Conservation (phyloP, 2,113 vertebrate genomes). For the Triplophysa rosa region DNA sequence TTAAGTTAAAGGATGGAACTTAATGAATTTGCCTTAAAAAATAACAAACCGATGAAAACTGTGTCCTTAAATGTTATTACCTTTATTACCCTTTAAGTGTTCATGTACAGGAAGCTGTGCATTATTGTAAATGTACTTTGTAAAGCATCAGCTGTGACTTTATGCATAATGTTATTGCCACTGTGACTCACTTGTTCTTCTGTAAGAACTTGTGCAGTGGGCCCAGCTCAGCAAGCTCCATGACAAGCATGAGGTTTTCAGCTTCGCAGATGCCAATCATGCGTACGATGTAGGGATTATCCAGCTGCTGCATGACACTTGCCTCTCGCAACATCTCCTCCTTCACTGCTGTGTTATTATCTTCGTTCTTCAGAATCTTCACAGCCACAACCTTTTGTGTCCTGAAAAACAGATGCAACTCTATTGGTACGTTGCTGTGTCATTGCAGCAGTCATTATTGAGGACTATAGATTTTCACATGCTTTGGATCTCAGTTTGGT, state of each 20-base stretch:
- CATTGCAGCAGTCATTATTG: no score
- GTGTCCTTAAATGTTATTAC: no score
- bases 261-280: conserved; percentile 98
- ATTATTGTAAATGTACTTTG: no score
- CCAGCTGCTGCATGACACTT: conserved; percentile 93
- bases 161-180: no score
- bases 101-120: no score
- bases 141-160: neutral
- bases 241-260: conserved; percentile 95
- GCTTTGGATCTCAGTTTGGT: no score
- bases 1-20: no score
- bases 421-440: neutral
- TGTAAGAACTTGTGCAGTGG: conserved; percentile 91
- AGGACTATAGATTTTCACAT: no score
- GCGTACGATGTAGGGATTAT: conserved; percentile 96
- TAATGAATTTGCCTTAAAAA: no score
- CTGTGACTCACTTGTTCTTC: conserved; percentile 82
- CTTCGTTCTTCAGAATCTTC: conserved; percentile 93
- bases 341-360: conserved; percentile 79
- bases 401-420: conserved; percentile 63
- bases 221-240: conserved; percentile 96
- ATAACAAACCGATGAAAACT: no score
- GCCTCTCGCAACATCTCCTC: conserved; percentile 91
- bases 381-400: conserved; percentile 87
- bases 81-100: no score